Evolutionary conservation across 2,113 vertebrate genomes (phyloP).

Genomic region (Paramormyrops kingsleyae): DNA sequence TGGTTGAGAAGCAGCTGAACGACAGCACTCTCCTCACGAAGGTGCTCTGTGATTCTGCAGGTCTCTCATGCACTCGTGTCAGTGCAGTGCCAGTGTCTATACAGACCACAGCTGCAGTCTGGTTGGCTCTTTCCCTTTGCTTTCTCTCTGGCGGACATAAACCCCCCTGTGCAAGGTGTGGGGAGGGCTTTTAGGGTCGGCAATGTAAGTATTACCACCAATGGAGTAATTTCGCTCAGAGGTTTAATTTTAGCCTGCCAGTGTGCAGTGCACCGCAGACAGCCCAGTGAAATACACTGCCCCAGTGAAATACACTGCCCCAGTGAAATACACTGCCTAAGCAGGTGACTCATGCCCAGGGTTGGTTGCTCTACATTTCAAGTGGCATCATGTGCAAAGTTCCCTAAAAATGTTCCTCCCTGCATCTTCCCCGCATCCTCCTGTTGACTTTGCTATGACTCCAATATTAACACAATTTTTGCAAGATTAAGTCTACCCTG

Average conservation of each 20-base stretch:
- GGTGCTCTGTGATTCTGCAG: background rate
- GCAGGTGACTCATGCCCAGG: background rate
- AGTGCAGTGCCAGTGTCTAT: background rate
- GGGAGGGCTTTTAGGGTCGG: background rate
- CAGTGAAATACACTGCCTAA: background rate
- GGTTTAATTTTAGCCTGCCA: background rate
- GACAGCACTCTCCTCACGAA: background rate
- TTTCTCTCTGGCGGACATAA: background rate
- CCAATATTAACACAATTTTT: background rate
- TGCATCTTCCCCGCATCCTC: background rate
- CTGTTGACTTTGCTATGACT: background rate
- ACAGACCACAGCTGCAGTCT: background rate
- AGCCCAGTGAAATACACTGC: background rate
- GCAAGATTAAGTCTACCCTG: background rate
- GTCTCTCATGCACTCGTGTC: background rate
- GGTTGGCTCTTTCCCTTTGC: too few species aligned
- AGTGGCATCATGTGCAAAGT: background rate
- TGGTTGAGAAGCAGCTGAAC: background rate
- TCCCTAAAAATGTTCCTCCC: background rate
- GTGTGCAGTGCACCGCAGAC: background rate
- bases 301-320: too few species aligned
- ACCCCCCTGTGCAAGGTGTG: background rate
- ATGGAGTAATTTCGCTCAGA: background rate
- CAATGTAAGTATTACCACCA: background rate
- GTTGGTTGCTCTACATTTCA: background rate